A percentile compares a stretch with the other conserved stretches of the same genome.
These are phyloP conservation scores for Pempheris klunzingeri DNA, from an alignment of 2,797 vertebrate genomes.

Conservation along the genomic window DNA sequence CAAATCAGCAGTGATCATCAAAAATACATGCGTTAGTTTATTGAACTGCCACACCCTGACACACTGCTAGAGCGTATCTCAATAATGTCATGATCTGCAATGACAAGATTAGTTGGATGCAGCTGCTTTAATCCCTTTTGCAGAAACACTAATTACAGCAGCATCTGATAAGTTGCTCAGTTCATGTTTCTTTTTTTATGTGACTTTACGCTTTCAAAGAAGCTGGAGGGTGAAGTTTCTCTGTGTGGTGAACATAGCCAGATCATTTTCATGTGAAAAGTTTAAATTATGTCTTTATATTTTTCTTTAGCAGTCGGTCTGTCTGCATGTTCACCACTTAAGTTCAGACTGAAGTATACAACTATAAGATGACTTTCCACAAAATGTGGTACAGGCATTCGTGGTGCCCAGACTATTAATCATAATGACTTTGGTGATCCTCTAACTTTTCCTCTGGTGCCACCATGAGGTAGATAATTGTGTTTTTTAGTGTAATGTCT, in stretches of 20 bases:
- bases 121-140: slow-evolving; percentile 50
- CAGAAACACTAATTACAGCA: slow-evolving; percentile 68
- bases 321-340: neutral
- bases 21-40: slow-evolving; percentile 47
- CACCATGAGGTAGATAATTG: neutral
- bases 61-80: slow-evolving; percentile 49
- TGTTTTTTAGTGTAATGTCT: neutral
- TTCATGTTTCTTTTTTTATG: slow-evolving; percentile 40
- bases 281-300: neutral
- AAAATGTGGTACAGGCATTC: neutral
- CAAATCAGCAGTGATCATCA: slow-evolving; percentile 28
- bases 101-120: slow-evolving; percentile 54
- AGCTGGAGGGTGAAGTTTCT: slow-evolving; percentile 13
- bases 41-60: slow-evolving; percentile 43
- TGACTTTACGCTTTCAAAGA: slow-evolving; percentile 44
- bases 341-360: slow-evolving; percentile 5
- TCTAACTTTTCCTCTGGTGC: neutral
- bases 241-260: neutral
- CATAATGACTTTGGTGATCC: neutral
- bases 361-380: neutral
- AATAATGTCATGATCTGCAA: slow-evolving; percentile 53
- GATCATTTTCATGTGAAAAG: neutral
- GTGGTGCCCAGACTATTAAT: neutral
- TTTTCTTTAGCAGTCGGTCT: neutral
- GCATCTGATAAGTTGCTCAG: slow-evolving; percentile 63